These are phyloP conservation scores for Amphimallon solstitiale DNA, from an alignment of 2,888 invertebrate genomes.

Conservation along the genomic window DNA sequence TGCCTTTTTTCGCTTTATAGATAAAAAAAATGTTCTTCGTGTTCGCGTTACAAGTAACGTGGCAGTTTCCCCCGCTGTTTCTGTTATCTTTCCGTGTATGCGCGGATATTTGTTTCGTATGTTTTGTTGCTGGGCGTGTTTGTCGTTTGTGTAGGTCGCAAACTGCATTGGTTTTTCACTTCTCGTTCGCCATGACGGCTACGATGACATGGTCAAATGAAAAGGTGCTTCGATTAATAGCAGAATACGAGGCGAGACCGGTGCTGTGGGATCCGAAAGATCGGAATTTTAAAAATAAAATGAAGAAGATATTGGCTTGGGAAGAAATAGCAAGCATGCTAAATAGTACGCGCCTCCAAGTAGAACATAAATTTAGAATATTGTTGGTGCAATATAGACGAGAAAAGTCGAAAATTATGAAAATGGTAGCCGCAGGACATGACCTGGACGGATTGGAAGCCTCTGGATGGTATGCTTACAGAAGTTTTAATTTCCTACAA, in stretches of 20 bases:
- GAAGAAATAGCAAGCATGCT: neutral
- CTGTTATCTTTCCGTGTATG: too few species aligned
- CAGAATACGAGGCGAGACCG: neutral
- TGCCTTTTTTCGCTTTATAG: too few species aligned
- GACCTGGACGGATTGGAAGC: neutral
- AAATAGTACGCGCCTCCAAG: neutral
- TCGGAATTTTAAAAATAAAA: neutral
- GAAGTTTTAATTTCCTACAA: neutral
- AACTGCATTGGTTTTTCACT: too few species aligned
- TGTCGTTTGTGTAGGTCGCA: too few species aligned
- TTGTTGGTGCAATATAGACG: conserved; percentile 7
- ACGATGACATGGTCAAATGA: neutral
- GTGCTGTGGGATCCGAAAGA: neutral
- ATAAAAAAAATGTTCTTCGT: too few species aligned
- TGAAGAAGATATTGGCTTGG: neutral
- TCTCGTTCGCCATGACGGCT: neutral
- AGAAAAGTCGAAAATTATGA: neutral
- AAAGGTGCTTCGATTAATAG: neutral
- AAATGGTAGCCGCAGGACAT: neutral
- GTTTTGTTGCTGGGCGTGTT: too few species aligned
- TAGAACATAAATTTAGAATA: conserved; percentile 3
- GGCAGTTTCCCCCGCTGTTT: too few species aligned
- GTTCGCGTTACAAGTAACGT: too few species aligned
- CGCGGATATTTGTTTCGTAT: too few species aligned
- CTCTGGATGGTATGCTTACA: neutral